Base-by-base conservation (phyloP, 2,888 invertebrate species). In the Cantharis lateralis region DNA sequence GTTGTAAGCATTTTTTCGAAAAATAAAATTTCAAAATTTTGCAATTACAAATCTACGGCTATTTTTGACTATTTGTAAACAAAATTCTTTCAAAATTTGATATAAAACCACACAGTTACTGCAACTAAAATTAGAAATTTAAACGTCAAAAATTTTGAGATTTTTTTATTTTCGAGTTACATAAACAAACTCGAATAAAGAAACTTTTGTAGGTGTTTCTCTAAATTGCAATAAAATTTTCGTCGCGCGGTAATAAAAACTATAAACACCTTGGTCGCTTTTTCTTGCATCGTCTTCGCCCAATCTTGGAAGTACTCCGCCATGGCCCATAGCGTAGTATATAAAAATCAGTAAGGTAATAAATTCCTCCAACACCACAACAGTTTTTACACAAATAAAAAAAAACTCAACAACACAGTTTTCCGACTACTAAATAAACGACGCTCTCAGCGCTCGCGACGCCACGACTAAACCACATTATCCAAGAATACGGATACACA, bases 281-380 rank as follows among this genome's bases (percentile, higher is more conserved):
- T 77, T 24, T 70, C 62, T 70, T 76, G 80, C 79, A 80, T 74
- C 20, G 76, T 76, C 74, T 83, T 81, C 83, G 86, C 84, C 88
- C 88, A 88, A 84, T 88, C 88, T 84, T 88, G 87, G 82, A 88
- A 88, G 84, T 84, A 88, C 87, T 88, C 88, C 88, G 64, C 64
- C 64, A 88, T 88, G 82, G 86, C 84, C 88, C 88, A 88, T 88
- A 86, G 81, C 74, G 66, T 72, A 16, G 10, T 32, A 10, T n/a
- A 70, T 9, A 61, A 9, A 18, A 15, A 32, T 61, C 18, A 62
- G 48, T 13, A 61, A 70, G 5, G 32, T 62, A 32, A 32, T 11
- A 70, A 70, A 70, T 10, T 70, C 28, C 70, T 70, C 28, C 70
- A n/a, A 16, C 61, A 32, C 15, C 24, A 20, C 28, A 61, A 61